Evolutionary conservation across 2,113 vertebrate species (phyloP), one percentile per base, ranked within the genome.

Genomic region (Agelaius phoeniceus): DNA sequence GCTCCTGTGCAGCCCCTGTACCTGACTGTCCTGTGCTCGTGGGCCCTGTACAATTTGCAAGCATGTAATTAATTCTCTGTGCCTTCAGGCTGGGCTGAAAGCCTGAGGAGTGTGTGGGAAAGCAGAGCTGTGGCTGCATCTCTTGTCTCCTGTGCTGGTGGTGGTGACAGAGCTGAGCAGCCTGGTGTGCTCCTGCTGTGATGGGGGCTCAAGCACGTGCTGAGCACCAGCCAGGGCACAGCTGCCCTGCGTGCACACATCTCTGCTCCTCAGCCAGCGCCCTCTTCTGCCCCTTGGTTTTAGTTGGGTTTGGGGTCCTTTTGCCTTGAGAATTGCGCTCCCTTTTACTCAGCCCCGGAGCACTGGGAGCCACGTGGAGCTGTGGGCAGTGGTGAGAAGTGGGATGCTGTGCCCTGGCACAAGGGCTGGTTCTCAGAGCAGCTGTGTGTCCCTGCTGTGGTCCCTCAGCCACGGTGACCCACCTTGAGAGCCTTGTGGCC

Each of bases 351-450:
- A 13, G 63, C 13, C 46, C 35, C 72, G 35, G 52, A 26, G 48
- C 0, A 0, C 39, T 82, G 82, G 33, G 41, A 77, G 27, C 72
- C 0, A 0, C 3, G 46, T 0, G 1, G 61, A 61, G 22, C 74
- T 58, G 11, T 39, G 43, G 28, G 20, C 1, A 2, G 4, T 2
- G 54, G n/a, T 28, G 22, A 41, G 28, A 63, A 37, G 37, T 37
- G 20, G 27, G 7, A 30, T 46, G 26, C 37, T 35, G 49, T 51
- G 28, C 61, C 31, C n/a, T 84, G 57, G 30, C 27, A 31, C 11
- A 7, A 31, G 59, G 61, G 31, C 33, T 66, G 51, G 3, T 69
- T 57, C 24, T 88, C 17, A 23, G 28, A 16, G 23, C 22, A 61
- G 22, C 46, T 59, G 39, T 20, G 27, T 69, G 26, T 44, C 57